Conservation (phyloP, 2,113 vertebrate genomes). For the Heliornis fulica region DNA sequence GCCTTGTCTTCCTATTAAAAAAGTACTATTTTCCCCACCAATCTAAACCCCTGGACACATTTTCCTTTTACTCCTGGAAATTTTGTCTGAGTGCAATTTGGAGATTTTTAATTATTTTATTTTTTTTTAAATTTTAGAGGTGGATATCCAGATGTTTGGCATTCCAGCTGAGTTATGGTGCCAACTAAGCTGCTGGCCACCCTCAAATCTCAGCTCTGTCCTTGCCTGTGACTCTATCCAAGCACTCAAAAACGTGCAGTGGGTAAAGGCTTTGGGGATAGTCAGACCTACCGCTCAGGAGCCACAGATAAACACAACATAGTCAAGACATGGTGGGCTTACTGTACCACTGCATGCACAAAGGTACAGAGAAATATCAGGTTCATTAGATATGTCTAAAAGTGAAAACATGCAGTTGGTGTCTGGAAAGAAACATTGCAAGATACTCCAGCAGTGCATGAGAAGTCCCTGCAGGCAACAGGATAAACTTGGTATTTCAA, state of each 20-base stretch:
- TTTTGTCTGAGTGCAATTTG: neutral
- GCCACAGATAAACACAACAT: neutral
- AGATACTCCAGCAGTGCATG: neutral
- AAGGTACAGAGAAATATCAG: neutral
- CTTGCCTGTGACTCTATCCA: neutral
- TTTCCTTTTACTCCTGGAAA: neutral
- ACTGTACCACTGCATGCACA: neutral
- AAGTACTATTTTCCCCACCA: neutral
- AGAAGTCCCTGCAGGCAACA: neutral
- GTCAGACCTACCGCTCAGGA: neutral
- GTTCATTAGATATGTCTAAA: neutral
- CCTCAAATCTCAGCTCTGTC: constrained; percentile 3
- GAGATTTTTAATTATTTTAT: neutral
- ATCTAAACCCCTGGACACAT: neutral
- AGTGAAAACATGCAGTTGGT: neutral
- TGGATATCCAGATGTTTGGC: constrained; percentile 12
- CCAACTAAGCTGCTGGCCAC: constrained; percentile 12
- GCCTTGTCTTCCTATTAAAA: neutral
- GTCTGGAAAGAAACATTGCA: neutral
- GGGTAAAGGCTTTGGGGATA: neutral
- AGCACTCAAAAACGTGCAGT: neutral
- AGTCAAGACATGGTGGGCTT: neutral
- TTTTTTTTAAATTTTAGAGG: neutral
- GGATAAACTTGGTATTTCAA: neutral
- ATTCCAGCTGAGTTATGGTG: neutral